Evolutionary conservation across 1,140 invertebrate genomes (phyloP).

Genomic region (Orchesella cincta): DNA sequence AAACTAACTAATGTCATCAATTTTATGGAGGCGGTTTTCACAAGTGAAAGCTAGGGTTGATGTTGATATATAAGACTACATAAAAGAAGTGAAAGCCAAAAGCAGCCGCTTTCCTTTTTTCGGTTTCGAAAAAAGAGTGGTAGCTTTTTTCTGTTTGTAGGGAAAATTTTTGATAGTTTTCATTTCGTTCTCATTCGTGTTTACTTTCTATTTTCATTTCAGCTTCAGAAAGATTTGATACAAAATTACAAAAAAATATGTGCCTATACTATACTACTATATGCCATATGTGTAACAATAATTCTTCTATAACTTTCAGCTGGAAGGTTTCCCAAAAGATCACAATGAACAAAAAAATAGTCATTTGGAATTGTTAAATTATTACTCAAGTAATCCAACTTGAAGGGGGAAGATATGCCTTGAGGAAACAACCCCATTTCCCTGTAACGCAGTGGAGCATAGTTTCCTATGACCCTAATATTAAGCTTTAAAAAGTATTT

Average conservation of each 20-base stretch:
- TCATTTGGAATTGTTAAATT: background rate
- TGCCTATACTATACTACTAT: no score
- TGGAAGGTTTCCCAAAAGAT: no score
- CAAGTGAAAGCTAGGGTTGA: background rate
- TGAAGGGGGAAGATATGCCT: no score
- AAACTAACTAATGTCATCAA: background rate
- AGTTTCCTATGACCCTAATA: no score
- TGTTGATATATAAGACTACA: background rate
- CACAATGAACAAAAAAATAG: background rate
- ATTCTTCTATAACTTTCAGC: no score
- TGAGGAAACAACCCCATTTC: no score
- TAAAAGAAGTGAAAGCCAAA: background rate
- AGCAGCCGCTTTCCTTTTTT: no score
- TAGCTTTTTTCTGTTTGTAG: background rate
- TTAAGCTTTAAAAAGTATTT: no score
- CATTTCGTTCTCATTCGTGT: constrained; percentile 3
- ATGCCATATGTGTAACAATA: no score
- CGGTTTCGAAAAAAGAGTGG: background rate
- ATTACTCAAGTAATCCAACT: background rate
- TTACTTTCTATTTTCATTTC: background rate
- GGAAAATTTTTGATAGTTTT: background rate
- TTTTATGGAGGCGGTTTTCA: background rate
- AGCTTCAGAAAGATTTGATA: no score
- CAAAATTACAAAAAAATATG: no score
- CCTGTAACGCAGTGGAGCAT: no score